Percentiles rank a stretch among this genome's conserved stretches.
Conservation (phyloP, 2,113 vertebrate genomes). For the Pimephales promelas region DNA sequence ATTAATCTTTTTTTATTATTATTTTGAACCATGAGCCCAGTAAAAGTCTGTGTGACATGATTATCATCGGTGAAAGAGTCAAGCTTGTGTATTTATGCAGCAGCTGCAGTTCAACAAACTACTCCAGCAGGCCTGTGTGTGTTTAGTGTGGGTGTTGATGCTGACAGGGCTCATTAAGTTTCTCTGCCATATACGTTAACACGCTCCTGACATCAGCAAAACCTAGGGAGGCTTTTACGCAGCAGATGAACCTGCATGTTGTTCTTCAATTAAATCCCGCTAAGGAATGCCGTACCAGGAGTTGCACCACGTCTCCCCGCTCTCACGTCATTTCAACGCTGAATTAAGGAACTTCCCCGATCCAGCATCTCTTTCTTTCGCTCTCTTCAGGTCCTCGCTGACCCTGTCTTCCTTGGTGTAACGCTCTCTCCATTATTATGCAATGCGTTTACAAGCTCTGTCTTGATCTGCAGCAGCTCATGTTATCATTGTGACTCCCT, state of each 20-base stretch:
- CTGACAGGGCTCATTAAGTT: conserved; percentile 57
- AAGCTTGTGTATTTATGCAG: conserved; percentile 7
- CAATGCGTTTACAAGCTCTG: conserved; percentile 47
- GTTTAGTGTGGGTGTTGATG: conserved; percentile 51
- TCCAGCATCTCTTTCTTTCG: not conserved
- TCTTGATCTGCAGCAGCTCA: conserved; percentile 48
- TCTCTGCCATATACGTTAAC: not conserved
- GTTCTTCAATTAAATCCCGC: conserved; percentile 67
- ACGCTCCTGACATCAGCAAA: conserved; percentile 57
- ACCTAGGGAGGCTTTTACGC: conserved; percentile 50
- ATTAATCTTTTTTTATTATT: not conserved
- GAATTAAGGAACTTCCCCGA: conserved; percentile 23
- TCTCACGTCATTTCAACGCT: conserved; percentile 50
- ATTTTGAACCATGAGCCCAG: not conserved
- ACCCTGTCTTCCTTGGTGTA: not conserved
- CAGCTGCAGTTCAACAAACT: conserved; percentile 21
- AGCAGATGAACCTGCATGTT: conserved; percentile 59
- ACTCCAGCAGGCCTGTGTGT: conserved; percentile 26
- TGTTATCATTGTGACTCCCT: conserved; percentile 61
- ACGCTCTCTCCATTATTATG: conserved; percentile 20
- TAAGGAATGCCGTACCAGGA: conserved; percentile 25
- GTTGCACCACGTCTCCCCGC: conserved; percentile 9
- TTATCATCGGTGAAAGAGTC: conserved; percentile 11
- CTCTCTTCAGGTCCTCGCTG: not conserved
- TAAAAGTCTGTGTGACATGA: not conserved